Evolutionary conservation across 1,140 invertebrate species (phyloP).

Genomic region (Temnothorax curvispinosus): DNA sequence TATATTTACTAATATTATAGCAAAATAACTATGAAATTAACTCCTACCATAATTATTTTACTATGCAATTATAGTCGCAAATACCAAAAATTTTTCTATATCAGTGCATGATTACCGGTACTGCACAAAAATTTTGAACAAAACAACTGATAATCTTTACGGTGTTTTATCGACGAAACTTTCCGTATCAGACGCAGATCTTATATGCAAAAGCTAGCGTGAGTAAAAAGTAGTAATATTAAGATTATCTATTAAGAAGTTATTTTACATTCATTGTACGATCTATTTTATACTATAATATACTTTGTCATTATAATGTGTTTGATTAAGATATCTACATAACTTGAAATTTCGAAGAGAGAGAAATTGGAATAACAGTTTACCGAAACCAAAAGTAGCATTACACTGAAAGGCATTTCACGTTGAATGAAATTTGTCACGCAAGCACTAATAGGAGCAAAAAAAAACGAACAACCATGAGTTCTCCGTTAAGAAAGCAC

Average conservation of each 20-base stretch:
- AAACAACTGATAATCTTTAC: neutral
- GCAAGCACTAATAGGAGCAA: constrained; percentile 8
- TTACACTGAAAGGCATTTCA: constrained; percentile 28
- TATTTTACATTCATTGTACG: neutral
- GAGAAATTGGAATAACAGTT: neutral
- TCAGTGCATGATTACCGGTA: too few species aligned
- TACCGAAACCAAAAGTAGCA: neutral
- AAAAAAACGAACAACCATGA: neutral
- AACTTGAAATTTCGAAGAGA: neutral
- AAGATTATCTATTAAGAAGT: neutral
- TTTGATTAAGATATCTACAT: constrained; percentile 2
- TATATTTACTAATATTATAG: too few species aligned
- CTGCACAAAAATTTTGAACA: neutral
- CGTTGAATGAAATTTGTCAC: constrained; percentile 30
- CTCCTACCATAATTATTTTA: too few species aligned
- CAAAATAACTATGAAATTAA: too few species aligned
- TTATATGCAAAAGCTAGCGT: neutral
- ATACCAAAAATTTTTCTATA: too few species aligned
- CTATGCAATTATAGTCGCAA: too few species aligned
- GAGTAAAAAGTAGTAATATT: neutral
- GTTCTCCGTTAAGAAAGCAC: neutral
- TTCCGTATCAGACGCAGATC: neutral
- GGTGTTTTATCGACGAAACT: neutral
- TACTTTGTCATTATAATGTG: neutral
- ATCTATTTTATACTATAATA: neutral